Evolutionary conservation across 2,113 vertebrate genomes (phyloP), one percentile per base, ranked within the genome.

Genomic region (Equus quagga): DNA sequence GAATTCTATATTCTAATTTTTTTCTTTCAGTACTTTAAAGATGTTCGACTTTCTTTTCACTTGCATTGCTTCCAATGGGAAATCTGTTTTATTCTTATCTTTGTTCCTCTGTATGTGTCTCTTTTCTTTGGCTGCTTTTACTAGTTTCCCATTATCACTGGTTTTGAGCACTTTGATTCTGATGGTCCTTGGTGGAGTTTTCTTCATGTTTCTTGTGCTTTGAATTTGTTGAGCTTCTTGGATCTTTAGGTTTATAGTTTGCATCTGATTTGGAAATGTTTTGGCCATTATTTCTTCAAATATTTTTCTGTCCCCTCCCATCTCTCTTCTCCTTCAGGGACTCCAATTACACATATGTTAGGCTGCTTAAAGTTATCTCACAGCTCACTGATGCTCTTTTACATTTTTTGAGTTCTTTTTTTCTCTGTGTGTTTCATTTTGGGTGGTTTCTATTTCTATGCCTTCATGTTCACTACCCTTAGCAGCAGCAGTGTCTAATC

Each of bases 61-160:
- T 86, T 95, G 49, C 2, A 24, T 69, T 96, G n/a, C 89, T 82
- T 81, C 56, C 31, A 28, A 24, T 79, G 82, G 94, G 75, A 89
- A 96, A 44, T 65, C 23, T 79, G 84, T 51, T 88, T 91, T 56
- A 87, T 81, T 90, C 36, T 70, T 60, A 78, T 36, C 41, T 69
- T 75, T 92, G 6, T 86, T 86, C 21, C 46, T 60, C 24, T 65
- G 8, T 62, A 26, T 69, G 8, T 89, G 51, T 89, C 51, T 80
- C 24, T 89, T 56, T 88, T 72, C 58, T 94, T 51, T 96, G 11
- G 1, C 10, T 93, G 21, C 72, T 87, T 81, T 78, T 92, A 56
- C 11, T 2, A 8, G 33, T 83, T 94, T 82, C 8, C 7, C 64
- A 83, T 70, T 84, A 64, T 73, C 36, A n/a, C 18, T 89, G n/a